Base-by-base conservation (phyloP, 2,113 vertebrate species). In the Pycnonotus jocosus region DNA sequence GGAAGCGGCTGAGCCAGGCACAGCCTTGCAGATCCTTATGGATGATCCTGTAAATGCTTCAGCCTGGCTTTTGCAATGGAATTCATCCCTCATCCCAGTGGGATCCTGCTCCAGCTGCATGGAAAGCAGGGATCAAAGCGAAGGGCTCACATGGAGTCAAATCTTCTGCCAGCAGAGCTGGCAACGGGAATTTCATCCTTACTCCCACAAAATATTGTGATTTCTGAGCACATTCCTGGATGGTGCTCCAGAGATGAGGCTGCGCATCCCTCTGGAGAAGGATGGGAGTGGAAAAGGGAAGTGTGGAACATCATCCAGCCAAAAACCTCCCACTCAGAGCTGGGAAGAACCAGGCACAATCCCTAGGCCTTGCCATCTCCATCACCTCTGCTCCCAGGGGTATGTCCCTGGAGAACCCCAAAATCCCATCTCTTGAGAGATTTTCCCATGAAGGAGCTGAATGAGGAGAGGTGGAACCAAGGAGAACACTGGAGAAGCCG, bases 401-500 rank as follows among this genome's bases (percentile, higher is more conserved):
- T 2, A 5, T 22, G 31, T 15, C 28, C 17, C 19, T 35, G 4
- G 27, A 40, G 11, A 2, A 17, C 6, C 30, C 13, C n/a, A 17
- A 66, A 91, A 27, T 57, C 22, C 58, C 5, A 2, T 21, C 24
- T 30, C 11, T 56, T 60, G 7, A 35, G 23, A 28, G 57, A 51
- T 69, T 93, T 80, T 42, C 51, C 53, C 38, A 31, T 2, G 22
- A 9, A 45, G 28, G 19, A 73, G 45, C 7, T 72, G 56, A 53
- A 70, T 25, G 30, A 38, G 56, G 57, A 86, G 40, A 81, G 45
- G 3, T 70, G 19, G 45, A 92, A 66, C 9, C 8, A 45, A 86
- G 33, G 23, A 56, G 48, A 58, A 51, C 2, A 2, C 0, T 27
- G n/a, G 54, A 76, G 38, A 58, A 77, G 10, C 18, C 0, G 0